These are phyloP conservation scores for Sorex fumeus DNA, from an alignment of 2,113 vertebrate species.

Conservation along the genomic window DNA sequence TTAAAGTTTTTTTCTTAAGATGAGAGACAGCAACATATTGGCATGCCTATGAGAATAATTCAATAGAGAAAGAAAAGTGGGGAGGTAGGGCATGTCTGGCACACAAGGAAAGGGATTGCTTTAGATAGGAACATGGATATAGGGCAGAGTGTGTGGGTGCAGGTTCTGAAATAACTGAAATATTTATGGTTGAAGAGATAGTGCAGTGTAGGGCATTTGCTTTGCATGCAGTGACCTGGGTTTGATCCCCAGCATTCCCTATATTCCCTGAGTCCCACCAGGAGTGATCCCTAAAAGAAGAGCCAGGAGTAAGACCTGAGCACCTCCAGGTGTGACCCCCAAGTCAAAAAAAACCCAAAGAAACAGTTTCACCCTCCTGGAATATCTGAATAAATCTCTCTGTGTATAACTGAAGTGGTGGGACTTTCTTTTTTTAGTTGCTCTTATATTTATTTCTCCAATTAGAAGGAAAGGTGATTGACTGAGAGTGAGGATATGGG, in stretches of 20 bases:
- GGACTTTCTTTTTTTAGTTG: slow-evolving; percentile 4
- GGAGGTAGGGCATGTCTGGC: neutral
- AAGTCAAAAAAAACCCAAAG: too few relatives aligned
- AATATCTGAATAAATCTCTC: too few relatives aligned
- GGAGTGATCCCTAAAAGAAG: too few relatives aligned
- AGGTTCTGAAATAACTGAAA: neutral
- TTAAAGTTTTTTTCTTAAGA: neutral
- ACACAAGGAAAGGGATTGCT: neutral
- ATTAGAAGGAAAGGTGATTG: slow-evolving; percentile 45
- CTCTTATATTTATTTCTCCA: neutral
- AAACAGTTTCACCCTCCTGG: too few relatives aligned
- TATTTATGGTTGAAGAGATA: too few relatives aligned
- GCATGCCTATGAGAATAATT: neutral
- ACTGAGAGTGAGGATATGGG: neutral
- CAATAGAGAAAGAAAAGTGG: slow-evolving; percentile 12
- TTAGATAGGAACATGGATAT: slow-evolving; percentile 12
- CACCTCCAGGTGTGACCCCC: too few relatives aligned
- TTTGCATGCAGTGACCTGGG: too few relatives aligned
- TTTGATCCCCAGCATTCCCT: too few relatives aligned
- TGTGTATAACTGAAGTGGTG: neutral
- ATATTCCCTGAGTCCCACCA: too few relatives aligned
- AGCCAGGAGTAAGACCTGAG: too few relatives aligned
- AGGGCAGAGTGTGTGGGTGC: neutral
- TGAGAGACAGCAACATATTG: slow-evolving; percentile 23
- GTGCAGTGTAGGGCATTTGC: too few relatives aligned